Evolutionary conservation across 2,888 invertebrate genomes (phyloP).

Genomic region (Gymnocheta viridis): DNA sequence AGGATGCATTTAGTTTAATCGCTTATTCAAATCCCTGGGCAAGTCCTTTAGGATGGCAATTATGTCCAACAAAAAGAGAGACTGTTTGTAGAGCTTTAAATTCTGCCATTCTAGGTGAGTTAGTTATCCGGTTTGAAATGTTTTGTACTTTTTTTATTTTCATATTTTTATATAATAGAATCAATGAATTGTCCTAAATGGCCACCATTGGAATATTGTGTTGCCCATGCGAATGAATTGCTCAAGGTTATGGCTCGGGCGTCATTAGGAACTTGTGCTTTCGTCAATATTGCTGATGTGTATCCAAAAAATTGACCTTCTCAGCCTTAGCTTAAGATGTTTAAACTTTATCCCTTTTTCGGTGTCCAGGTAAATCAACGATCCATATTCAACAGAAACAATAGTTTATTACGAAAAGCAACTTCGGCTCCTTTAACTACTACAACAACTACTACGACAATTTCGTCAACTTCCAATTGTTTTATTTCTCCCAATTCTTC

Average conservation of each 20-base stretch:
- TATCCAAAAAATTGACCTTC: slow-evolving; percentile 83
- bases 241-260: slow-evolving; percentile 94
- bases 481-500: slow-evolving; percentile 17
- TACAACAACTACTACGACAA: slow-evolving; percentile 1
- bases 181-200: slow-evolving; percentile 94
- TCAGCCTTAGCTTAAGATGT: slow-evolving; percentile 78
- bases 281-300: slow-evolving; percentile 94
- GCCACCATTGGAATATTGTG: slow-evolving; percentile 95
- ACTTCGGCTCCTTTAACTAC: slow-evolving; percentile 24
- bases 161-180: slow-evolving; percentile 84
- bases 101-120: slow-evolving; percentile 96
- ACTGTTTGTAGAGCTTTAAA: slow-evolving; percentile 97
- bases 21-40: slow-evolving; percentile 99
- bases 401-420: slow-evolving; percentile 51
- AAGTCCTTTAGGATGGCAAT: slow-evolving; percentile 97
- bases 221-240: slow-evolving; percentile 94
- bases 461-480: slow-evolving; percentile 42
- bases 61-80: slow-evolving; percentile 96
- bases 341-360: slow-evolving; percentile 75
- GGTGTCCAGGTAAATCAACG: slow-evolving; percentile 63
- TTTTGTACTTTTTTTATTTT: too few relatives aligned
- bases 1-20: slow-evolving; percentile 98
- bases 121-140: too few relatives aligned
- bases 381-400: slow-evolving; percentile 51
- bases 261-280: slow-evolving; percentile 96